Evolutionary conservation across 2,797 vertebrate genomes (phyloP), one percentile per base, ranked within the genome.

Genomic region (Alcedo quadribrachys): DNA sequence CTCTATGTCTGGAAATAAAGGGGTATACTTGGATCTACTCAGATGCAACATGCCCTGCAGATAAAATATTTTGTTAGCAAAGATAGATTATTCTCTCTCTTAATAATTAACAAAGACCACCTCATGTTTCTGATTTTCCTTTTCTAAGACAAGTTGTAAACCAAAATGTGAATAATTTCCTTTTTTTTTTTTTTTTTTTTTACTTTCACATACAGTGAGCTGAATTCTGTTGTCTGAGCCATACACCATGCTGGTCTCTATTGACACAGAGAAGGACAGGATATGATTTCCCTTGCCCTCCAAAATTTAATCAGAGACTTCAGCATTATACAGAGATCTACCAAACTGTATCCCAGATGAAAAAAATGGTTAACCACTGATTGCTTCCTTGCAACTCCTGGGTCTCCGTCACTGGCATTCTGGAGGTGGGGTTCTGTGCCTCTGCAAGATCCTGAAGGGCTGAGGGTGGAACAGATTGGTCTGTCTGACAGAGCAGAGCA

Each of bases 361-460:
- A 71, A 89, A 83, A 55, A 14, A 7, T 65, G 21, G 54, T 77
- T 37, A 73, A 24, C 10, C 22, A 15, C 45, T 82, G 45, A 27
- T 28, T 40, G 5, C 30, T 81, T 13, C 21, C 10, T 4, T 61
- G 9, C 51, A 60, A 3, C 5, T 53, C 10, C 11, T 61, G n/a
- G 2, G 8, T n/a, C 24, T 22, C 11, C 5, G 6, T 65, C 3
- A 19, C 7, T 45, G 57, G 24, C 3, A 5, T 46, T 28, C 11
- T 4, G 1, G 4, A 50, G 37, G 15, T 14, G 15, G 2, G 2
- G 5, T 2, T 45, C 53, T 70, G 15, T 42, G 33, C 11, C 4
- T 5, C 15, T 0, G 3, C 7, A 2, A 2, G 3, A 15, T 74
- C 20, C 51, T 57, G 37, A 24, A 13, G 35, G 11, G 13, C 19